A percentile compares a stretch with the other conserved stretches of the same genome.
phyloP scores from a whole-genome alignment of 2,888 invertebrate species.

The Caenorhabditis macrosperma region DNA sequence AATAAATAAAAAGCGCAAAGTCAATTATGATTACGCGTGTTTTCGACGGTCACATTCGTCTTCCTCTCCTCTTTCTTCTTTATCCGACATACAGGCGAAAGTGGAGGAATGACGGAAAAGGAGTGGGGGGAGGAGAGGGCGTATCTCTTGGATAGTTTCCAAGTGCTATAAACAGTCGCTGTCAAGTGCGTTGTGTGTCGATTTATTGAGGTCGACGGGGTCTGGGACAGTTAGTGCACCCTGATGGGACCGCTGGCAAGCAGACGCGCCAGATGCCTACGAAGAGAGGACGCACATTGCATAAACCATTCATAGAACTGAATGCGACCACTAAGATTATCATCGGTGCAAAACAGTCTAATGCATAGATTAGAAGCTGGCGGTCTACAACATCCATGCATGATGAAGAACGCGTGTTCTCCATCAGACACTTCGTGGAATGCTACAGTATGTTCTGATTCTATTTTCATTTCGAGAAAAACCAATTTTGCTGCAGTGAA shows the following conservation, averaged over 20 bases:
- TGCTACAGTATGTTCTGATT: conserved; percentile 7
- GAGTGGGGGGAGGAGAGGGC: not conserved
- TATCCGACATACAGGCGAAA: conserved; percentile 25
- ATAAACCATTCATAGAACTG: conserved; percentile 49
- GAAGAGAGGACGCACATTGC: conserved; percentile 4
- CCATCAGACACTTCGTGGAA: not conserved
- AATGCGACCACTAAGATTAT: conserved; percentile 34
- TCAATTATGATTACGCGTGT: conserved; percentile 59
- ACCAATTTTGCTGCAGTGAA: not conserved
- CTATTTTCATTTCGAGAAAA: not conserved
- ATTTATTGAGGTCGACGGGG: conserved; percentile 21
- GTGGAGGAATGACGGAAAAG: conserved; percentile 34
- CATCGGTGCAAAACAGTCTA: conserved; percentile 39
- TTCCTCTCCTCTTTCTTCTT: conserved; percentile 34
- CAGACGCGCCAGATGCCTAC: conserved; percentile 48
- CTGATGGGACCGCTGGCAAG: conserved; percentile 4
- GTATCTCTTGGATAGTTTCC: conserved; percentile 22
- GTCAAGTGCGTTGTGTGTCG: conserved; percentile 5
- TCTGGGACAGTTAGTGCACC: conserved; percentile 4
- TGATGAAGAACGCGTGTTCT: conserved; percentile 31
- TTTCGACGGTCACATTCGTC: conserved; percentile 48
- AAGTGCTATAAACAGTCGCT: conserved; percentile 42
- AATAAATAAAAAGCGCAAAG: conserved; percentile 56
- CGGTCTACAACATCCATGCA: conserved; percentile 25
- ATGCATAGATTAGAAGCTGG: conserved; percentile 46